These are phyloP conservation scores for Pachydiplax longipennis DNA, from an alignment of 2,888 invertebrate species.

Conservation along the genomic window DNA sequence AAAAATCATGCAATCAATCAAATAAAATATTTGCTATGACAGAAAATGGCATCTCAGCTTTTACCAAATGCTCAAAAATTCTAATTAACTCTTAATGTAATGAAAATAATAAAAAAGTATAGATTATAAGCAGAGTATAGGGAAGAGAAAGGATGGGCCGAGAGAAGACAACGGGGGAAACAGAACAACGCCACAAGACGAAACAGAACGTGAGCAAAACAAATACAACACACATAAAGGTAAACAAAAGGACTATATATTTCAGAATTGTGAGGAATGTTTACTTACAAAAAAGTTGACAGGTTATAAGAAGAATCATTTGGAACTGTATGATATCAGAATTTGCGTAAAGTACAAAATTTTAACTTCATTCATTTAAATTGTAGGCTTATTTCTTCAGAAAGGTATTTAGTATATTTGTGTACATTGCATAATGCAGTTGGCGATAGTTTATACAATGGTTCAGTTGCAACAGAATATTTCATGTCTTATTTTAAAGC, in stretches of 20 bases:
- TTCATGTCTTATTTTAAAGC: no score
- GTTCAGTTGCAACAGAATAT: no score
- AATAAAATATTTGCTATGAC: background rate
- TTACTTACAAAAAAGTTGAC: background rate
- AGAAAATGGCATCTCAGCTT: background rate
- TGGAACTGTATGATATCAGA: no score
- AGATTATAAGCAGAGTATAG: background rate
- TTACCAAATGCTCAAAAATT: background rate
- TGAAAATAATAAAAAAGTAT: background rate
- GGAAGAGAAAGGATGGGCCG: background rate
- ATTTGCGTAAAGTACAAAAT: no score
- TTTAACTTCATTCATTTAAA: no score
- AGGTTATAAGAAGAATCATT: background rate
- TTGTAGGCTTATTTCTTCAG: no score
- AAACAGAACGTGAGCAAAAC: background rate
- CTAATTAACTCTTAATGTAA: background rate
- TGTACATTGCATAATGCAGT: background rate
- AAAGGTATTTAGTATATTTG: background rate
- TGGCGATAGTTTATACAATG: background rate
- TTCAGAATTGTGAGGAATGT: background rate
- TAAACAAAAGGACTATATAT: no score
- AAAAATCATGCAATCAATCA: background rate
- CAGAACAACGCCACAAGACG: background rate
- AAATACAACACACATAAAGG: background rate
- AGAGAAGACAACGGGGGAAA: background rate